A percentile compares a stretch with the other conserved stretches of the same genome.
Conservation (phyloP, 2,797 vertebrate genomes). For the Eremophila alpestris region DNA sequence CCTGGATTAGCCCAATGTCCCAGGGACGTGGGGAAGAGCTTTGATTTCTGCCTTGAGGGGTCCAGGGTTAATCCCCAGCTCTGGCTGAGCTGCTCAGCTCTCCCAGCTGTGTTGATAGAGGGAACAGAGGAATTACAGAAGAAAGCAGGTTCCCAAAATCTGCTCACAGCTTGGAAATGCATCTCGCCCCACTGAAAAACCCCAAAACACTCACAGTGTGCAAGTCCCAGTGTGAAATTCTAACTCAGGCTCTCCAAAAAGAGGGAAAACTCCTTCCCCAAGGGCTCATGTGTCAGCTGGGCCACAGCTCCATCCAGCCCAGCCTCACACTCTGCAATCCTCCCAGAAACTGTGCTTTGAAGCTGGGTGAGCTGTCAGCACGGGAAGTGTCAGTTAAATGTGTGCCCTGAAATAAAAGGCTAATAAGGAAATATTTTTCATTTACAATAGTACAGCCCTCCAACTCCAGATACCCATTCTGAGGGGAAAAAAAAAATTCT, state of each 20-base stretch:
- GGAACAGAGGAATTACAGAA: neutral
- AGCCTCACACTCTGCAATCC: neutral
- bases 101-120: neutral
- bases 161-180: neutral
- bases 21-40: neutral
- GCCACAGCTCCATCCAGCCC: neutral
- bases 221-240: accelerated
- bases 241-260: neutral
- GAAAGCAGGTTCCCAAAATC: neutral
- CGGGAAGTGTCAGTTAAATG: neutral
- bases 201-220: accelerated
- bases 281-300: neutral
- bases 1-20: neutral
- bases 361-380: slow-evolving; percentile 27
- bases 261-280: neutral
- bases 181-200: neutral
- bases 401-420: slow-evolving; percentile 20
- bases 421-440: neutral
- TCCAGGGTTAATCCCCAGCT: neutral
- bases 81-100: neutral
- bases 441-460: neutral
- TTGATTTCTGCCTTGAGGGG: neutral
- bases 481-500: neutral
- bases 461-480: neutral
- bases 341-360: neutral